Evolutionary conservation across 30 jellyfish, hydroid and myxozoan species (phyloP).

Genomic region (Aurelia coerulea): DNA sequence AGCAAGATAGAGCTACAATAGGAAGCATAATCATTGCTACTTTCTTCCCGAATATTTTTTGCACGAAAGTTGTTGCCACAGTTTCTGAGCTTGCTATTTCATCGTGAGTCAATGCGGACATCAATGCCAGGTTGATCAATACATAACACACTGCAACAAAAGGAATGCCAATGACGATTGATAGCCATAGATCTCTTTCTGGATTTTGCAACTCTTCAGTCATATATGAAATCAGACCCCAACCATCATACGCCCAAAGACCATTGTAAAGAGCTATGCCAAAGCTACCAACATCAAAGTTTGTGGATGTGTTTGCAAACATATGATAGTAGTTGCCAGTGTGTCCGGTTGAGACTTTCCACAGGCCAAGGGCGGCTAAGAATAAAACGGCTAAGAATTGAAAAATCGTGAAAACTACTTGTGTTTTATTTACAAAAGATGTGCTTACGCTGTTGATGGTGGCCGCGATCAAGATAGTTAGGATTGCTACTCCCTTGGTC

Average conservation of each 20-base stretch:
- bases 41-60: constrained; percentile 30
- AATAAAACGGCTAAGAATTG: constrained; percentile 49
- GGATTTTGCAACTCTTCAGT: constrained; percentile 59
- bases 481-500: constrained; percentile 45
- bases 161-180: constrained; percentile 51
- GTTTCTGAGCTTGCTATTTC: constrained; percentile 47
- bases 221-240: constrained; percentile 37
- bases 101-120: constrained; percentile 38
- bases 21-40: constrained; percentile 37
- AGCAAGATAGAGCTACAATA: constrained; percentile 42
- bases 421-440: constrained; percentile 38
- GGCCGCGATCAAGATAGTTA: constrained; percentile 20
- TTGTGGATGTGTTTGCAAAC: constrained; percentile 13
- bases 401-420: constrained; percentile 35
- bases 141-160: constrained; percentile 52
- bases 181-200: constrained; percentile 50
- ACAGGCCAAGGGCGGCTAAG: constrained; percentile 45
- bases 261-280: constrained; percentile 55
- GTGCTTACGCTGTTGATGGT: constrained; percentile 50
- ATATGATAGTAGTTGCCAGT: constrained; percentile 26
- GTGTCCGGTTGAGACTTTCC: constrained; percentile 62
- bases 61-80: constrained; percentile 54
- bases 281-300: constrained; percentile 24
- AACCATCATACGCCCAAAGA: constrained; percentile 79
- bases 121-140: constrained; percentile 37